These are phyloP conservation scores for Papilio polyxenes DNA, from an alignment of 1,140 invertebrate species.

Conservation along the genomic window DNA sequence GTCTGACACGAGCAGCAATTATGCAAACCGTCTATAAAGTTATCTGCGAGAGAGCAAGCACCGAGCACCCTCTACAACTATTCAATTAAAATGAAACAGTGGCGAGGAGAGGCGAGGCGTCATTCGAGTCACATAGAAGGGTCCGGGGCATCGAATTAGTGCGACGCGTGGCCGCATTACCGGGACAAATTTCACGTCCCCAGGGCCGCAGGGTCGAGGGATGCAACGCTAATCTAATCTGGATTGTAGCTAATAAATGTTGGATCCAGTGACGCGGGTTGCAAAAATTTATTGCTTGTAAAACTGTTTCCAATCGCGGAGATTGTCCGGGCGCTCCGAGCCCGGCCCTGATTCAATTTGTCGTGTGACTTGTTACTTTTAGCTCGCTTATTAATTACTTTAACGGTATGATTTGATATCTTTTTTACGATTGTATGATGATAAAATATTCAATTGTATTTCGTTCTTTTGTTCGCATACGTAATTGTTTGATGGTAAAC, in stretches of 20 bases:
- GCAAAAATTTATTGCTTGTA: slow-evolving; percentile 78
- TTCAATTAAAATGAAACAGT: slow-evolving; percentile 79
- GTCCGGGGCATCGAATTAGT: slow-evolving; percentile 76
- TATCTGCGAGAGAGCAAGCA: slow-evolving; percentile 76
- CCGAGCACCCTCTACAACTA: slow-evolving; percentile 65
- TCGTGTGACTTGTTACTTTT: slow-evolving; percentile 60
- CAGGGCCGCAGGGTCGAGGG: slow-evolving; percentile 57
- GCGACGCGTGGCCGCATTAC: slow-evolving; percentile 79
- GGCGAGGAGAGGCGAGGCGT: slow-evolving; percentile 52
- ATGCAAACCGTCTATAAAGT: slow-evolving; percentile 77
- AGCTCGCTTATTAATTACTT: slow-evolving; percentile 35
- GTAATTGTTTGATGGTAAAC: no score
- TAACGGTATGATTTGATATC: slow-evolving; percentile 25
- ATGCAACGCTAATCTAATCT: slow-evolving; percentile 79
- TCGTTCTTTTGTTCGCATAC: background rate
- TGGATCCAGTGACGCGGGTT: slow-evolving; percentile 67
- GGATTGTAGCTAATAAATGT: slow-evolving; percentile 80
- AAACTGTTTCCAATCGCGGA: slow-evolving; percentile 79
- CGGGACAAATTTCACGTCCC: slow-evolving; percentile 75
- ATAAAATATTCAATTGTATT: slow-evolving; percentile 34
- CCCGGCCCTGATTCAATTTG: slow-evolving; percentile 73
- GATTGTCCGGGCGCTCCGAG: slow-evolving; percentile 69
- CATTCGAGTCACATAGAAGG: slow-evolving; percentile 77
- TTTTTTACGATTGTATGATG: background rate
- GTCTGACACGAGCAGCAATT: slow-evolving; percentile 69